Evolutionary conservation across 2,888 invertebrate species (phyloP).

Genomic region (Acanthosepion esculentum): DNA sequence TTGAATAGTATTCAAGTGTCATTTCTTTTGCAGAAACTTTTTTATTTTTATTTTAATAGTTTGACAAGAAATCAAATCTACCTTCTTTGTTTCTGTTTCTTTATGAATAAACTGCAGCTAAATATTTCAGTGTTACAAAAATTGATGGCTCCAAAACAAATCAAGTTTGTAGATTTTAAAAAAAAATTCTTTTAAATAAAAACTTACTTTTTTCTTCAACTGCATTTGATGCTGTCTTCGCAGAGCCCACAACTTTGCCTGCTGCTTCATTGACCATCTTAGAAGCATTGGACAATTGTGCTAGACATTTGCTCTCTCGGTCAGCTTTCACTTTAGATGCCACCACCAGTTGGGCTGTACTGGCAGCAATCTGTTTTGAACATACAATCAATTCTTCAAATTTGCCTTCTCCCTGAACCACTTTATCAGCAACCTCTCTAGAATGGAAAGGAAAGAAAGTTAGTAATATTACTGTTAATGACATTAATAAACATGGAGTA

Average conservation of each 20-base stretch:
- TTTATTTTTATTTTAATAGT: too few species aligned
- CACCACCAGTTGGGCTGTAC: slow-evolving; percentile 96
- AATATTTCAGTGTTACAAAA: neutral
- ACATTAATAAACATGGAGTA: too few species aligned
- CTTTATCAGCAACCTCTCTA: slow-evolving; percentile 93
- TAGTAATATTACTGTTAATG: neutral
- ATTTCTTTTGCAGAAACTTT: too few species aligned
- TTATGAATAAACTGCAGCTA: too few species aligned
- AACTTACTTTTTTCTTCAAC: slow-evolving; percentile 85
- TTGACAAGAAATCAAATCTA: too few species aligned
- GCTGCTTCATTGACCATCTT: slow-evolving; percentile 92
- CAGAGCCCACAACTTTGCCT: slow-evolving; percentile 93
- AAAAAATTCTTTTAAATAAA: slow-evolving; percentile 50
- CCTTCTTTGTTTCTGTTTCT: too few species aligned
- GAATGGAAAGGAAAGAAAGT: slow-evolving; percentile 46
- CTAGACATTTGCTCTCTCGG: slow-evolving; percentile 85
- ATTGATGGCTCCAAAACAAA: neutral
- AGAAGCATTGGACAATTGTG: slow-evolving; percentile 89
- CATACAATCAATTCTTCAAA: slow-evolving; percentile 95
- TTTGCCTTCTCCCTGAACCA: slow-evolving; percentile 86
- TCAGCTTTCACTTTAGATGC: slow-evolving; percentile 96
- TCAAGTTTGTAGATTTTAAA: neutral
- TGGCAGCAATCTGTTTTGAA: slow-evolving; percentile 96
- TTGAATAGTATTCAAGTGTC: too few species aligned
- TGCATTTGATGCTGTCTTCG: slow-evolving; percentile 89